Base-by-base conservation (phyloP, 1,140 invertebrate species). In the Galendromus occidentalis region DNA sequence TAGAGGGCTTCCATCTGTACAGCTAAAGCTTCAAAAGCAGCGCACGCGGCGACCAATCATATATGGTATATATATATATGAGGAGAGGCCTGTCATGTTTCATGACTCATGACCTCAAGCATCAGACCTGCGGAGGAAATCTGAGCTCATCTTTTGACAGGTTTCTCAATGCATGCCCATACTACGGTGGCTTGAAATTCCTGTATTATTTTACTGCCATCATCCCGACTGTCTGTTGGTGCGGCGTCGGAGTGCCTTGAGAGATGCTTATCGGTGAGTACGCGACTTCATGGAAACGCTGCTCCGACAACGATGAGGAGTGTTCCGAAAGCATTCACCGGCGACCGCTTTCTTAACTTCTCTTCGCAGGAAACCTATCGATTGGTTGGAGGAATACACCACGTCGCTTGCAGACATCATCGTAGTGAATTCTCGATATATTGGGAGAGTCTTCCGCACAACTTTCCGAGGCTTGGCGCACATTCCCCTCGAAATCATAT, bases 401-500 rank as follows among this genome's bases (percentile, higher is more conserved):
- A 97, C 91, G 7, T 76, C 77, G 18, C 76, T 76, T 72, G 77
- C 79, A 29, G 74, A 80, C 70, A 64, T 71, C 65, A 82, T 97
- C 65, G 79, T 97, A 65, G 94, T 98, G 0, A 99, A 98, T 74
- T 97, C 93, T 71, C 81, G 85, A 72, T 99, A 93, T 74, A 99
- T 84, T 65, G 79, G 79, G 80, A 72, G 70, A 65, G 84, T 96
- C 0, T 95, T 94, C 72, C 81, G 82, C 69, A 75, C 85, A 59
- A 93, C 92, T 69, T 97, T 97, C 73, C 81, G 79, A 63, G 79
- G 80, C 39, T 79, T 93, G 4, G 75, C 76, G 64, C 64, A 75
- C 20, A 66, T 80, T 20, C 71, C 80, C 14, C 84, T 91, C 0
- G 82, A 86, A 69, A 85, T 99, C 65, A 78, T 98, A 5, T 95